Percentiles rank a stretch among this genome's conserved stretches.
phyloP scores from a whole-genome alignment of 2,113 vertebrate genomes.

The Melanostigma gelatinosum region DNA sequence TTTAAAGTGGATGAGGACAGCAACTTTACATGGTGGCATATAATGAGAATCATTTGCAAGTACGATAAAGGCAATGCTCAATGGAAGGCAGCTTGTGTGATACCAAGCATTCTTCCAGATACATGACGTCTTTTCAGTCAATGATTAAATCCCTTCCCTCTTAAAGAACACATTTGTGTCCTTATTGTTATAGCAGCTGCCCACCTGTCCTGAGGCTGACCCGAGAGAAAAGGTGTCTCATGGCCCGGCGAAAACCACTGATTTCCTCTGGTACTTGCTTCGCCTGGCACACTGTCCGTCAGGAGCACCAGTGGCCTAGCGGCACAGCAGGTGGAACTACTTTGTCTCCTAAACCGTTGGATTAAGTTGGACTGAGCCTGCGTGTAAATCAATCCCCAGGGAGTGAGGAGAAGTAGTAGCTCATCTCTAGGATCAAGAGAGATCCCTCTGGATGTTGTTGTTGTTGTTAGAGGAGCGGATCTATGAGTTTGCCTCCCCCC shows the following conservation, averaged over 20 bases:
- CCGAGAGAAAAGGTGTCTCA: constrained; percentile 47
- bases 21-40: background rate
- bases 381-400: constrained; percentile 58
- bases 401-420: constrained; percentile 42
- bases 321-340: constrained; percentile 56
- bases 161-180: constrained; percentile 55
- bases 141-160: constrained; percentile 45
- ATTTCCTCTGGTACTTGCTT: constrained; percentile 47
- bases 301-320: constrained; percentile 32
- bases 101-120: background rate
- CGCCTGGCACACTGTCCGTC: constrained; percentile 38
- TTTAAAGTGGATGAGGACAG: background rate
- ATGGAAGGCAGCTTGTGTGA: background rate
- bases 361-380: constrained; percentile 21
- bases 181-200: constrained; percentile 63
- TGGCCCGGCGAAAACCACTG: constrained; percentile 60
- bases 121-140: constrained; percentile 68
- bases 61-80: background rate
- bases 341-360: constrained; percentile 36
- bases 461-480: constrained; percentile 64
- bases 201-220: constrained; percentile 49
- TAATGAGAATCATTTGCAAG: background rate
- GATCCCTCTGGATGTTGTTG: constrained; percentile 63
- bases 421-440: constrained; percentile 60
- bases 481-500: constrained; percentile 46